Evolutionary conservation across 2,797 vertebrate genomes (phyloP).

Genomic region (Pampus argenteus): DNA sequence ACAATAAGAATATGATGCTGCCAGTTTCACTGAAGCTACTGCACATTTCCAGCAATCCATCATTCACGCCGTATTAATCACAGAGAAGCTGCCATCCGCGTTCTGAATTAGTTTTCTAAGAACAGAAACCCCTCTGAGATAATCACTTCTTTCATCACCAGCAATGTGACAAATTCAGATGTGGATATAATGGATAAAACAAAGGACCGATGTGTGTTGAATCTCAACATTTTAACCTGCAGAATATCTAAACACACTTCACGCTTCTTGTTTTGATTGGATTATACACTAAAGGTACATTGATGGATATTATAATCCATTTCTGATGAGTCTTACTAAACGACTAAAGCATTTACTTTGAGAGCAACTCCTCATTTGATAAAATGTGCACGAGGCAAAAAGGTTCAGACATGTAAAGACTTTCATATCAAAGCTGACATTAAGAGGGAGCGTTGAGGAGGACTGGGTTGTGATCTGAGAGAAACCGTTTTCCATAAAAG

Average conservation of each 20-base stretch:
- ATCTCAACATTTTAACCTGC: background rate
- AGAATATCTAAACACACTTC: too few species aligned
- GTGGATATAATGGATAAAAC: slow-evolving; percentile 43
- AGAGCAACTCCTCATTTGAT: slow-evolving; percentile 14
- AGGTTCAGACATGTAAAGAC: background rate
- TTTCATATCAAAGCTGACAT: slow-evolving; percentile 23
- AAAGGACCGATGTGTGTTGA: slow-evolving; percentile 38
- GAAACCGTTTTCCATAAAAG: slow-evolving; percentile 24
- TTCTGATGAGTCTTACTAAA: too few species aligned
- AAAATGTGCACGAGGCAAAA: slow-evolving; percentile 5
- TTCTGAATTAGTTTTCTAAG: slow-evolving; percentile 61
- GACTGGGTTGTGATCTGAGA: slow-evolving; percentile 27
- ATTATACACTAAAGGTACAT: too few species aligned
- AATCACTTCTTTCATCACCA: slow-evolving; percentile 77
- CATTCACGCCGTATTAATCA: slow-evolving; percentile 77
- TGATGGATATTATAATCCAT: too few species aligned
- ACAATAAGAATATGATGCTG: slow-evolving; percentile 27
- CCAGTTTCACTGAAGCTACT: slow-evolving; percentile 34
- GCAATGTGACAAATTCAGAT: slow-evolving; percentile 53
- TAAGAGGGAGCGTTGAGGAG: slow-evolving; percentile 15
- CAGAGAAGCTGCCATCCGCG: slow-evolving; percentile 61
- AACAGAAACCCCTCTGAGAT: slow-evolving; percentile 63
- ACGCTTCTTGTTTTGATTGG: too few species aligned
- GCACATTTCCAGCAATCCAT: slow-evolving; percentile 70
- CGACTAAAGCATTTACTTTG: too few species aligned